Evolutionary conservation across 2,888 invertebrate genomes (phyloP).

Genomic region (Melinopterus prodromus): DNA sequence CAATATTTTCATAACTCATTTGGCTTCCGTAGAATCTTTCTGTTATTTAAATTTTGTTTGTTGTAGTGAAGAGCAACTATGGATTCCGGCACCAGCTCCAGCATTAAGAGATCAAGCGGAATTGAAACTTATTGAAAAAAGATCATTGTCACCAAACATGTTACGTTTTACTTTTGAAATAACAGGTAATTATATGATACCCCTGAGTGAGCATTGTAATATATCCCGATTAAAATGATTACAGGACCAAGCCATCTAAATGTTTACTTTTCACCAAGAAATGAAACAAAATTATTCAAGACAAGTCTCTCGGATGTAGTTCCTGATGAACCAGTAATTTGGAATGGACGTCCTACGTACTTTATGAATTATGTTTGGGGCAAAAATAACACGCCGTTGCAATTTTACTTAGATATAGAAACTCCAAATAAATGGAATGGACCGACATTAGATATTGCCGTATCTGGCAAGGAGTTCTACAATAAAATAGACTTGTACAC

Average conservation of each 20-base stretch:
- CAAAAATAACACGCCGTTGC: constrained; percentile 47
- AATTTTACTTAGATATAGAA: constrained; percentile 52
- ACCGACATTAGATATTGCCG: constrained; percentile 57
- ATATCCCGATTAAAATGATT: neutral
- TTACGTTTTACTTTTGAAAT: constrained; percentile 22
- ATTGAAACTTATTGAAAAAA: constrained; percentile 24
- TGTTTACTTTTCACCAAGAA: constrained; percentile 67
- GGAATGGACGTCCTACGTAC: constrained; percentile 51
- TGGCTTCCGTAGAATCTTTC: no score
- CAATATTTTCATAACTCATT: no score
- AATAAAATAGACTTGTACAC: constrained; percentile 58
- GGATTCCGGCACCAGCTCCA: constrained; percentile 31
- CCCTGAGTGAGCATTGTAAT: neutral
- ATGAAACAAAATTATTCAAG: constrained; percentile 61
- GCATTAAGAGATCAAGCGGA: constrained; percentile 13
- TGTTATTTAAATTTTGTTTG: neutral
- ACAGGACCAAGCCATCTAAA: constrained; percentile 72
- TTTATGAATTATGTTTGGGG: constrained; percentile 51
- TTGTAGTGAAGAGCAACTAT: constrained; percentile 28
- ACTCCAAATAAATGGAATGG: constrained; percentile 47
- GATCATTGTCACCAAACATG: neutral
- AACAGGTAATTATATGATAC: constrained; percentile 30
- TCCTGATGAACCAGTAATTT: constrained; percentile 38
- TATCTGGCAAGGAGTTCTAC: constrained; percentile 59
- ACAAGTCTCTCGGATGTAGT: constrained; percentile 64